A percentile compares a stretch with the other conserved stretches of the same genome.
Conservation (phyloP, 1,140 invertebrate species). For the Mamestra configurata region DNA sequence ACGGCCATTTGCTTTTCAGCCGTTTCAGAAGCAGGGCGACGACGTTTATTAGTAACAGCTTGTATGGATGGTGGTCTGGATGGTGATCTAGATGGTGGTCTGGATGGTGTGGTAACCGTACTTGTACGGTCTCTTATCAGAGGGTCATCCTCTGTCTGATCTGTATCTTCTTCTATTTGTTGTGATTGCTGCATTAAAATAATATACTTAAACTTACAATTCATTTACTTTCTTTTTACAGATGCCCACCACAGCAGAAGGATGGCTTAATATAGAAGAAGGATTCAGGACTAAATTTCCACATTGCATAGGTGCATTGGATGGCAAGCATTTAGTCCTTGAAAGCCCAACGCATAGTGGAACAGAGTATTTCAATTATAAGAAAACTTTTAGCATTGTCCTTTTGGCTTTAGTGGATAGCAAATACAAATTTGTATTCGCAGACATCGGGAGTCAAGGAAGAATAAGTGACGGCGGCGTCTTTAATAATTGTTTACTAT, state of each 20-base stretch:
- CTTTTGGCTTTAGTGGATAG: constrained; percentile 86
- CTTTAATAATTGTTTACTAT: constrained; percentile 66
- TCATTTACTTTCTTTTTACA: too few species aligned
- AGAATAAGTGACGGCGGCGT: constrained; percentile 61
- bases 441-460: constrained; percentile 82
- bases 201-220: not conserved
- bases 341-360: constrained; percentile 77
- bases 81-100: too few species aligned
- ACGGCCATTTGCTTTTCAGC: constrained; percentile 43
- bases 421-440: constrained; percentile 67
- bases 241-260: too few species aligned
- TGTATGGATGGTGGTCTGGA: constrained; percentile 44
- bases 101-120: constrained; percentile 49
- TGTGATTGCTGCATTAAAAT: too few species aligned
- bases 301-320: constrained; percentile 65
- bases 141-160: too few species aligned
- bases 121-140: not conserved
- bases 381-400: constrained; percentile 86
- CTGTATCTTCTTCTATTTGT: too few species aligned
- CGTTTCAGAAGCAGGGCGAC: constrained; percentile 56
- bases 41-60: constrained; percentile 51
- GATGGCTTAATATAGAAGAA: too few species aligned
- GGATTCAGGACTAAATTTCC: too few species aligned
- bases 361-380: constrained; percentile 87
- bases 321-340: constrained; percentile 78